A percentile compares a stretch with the other conserved stretches of the same genome.
Evolutionary conservation across 1,140 invertebrate genomes (phyloP).

Genomic region (Brachionus calyciflorus): DNA sequence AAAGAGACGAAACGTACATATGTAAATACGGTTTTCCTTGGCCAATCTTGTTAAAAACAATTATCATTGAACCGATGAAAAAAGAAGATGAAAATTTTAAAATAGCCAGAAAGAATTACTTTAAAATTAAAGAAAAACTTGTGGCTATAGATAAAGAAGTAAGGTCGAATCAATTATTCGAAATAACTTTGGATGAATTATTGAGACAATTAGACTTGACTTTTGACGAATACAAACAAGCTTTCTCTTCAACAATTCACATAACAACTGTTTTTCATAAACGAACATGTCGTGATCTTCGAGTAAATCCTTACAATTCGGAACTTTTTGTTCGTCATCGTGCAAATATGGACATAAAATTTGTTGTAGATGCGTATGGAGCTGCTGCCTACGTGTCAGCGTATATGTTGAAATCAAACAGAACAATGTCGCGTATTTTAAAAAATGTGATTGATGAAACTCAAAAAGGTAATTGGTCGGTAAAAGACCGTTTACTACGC

Average conservation of each 20-base stretch:
- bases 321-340: neutral
- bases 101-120: neutral
- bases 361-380: neutral
- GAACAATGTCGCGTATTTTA: too few relatives aligned
- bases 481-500: neutral
- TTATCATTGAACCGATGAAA: neutral
- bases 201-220: neutral
- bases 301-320: neutral
- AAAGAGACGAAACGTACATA: neutral
- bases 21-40: conserved; percentile 18
- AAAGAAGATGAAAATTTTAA: neutral
- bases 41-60: neutral
- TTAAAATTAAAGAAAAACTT: neutral
- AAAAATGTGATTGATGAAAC: neutral
- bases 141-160: neutral
- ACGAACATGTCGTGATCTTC: neutral
- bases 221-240: neutral
- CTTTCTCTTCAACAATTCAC: neutral
- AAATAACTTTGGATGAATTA: neutral
- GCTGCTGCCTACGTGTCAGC: neutral
- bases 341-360: conserved; percentile 31
- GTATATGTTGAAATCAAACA: neutral
- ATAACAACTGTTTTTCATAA: neutral
- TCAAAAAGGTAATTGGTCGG: neutral
- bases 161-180: neutral